These are phyloP conservation scores for Autographa pulchrina DNA, from an alignment of 2,888 invertebrate genomes.

Conservation along the genomic window DNA sequence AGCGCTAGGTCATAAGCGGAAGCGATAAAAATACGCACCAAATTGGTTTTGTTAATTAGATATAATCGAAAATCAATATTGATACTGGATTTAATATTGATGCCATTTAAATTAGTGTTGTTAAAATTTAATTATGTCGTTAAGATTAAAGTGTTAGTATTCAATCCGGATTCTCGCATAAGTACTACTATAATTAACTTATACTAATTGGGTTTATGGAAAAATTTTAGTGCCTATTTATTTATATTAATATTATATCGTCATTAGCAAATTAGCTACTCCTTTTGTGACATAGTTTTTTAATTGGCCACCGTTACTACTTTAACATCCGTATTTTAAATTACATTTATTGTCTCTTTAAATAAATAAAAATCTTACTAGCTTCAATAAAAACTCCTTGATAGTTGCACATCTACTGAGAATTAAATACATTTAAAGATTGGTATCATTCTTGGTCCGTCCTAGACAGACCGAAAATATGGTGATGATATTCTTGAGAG, in stretches of 20 bases:
- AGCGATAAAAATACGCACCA: not conserved
- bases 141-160: not conserved
- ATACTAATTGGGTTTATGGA: not conserved
- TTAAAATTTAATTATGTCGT: conserved; percentile 3
- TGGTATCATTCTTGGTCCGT: too few species aligned
- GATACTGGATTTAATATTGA: not conserved
- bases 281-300: not conserved
- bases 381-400: too few species aligned
- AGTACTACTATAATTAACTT: not conserved
- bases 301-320: not conserved
- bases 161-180: not conserved
- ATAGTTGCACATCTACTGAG: too few species aligned
- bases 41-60: too few species aligned
- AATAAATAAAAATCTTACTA: too few species aligned
- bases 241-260: not conserved
- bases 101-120: not conserved
- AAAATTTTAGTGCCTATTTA: too few species aligned
- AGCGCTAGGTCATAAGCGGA: not conserved
- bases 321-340: not conserved
- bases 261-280: not conserved
- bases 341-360: not conserved
- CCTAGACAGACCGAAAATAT: not conserved
- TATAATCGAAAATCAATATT: not conserved
- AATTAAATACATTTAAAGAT: too few species aligned
- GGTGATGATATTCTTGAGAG: conserved; percentile 25